Conservation (phyloP, 2,888 invertebrate genomes). For the Pheosia gnoma region DNA sequence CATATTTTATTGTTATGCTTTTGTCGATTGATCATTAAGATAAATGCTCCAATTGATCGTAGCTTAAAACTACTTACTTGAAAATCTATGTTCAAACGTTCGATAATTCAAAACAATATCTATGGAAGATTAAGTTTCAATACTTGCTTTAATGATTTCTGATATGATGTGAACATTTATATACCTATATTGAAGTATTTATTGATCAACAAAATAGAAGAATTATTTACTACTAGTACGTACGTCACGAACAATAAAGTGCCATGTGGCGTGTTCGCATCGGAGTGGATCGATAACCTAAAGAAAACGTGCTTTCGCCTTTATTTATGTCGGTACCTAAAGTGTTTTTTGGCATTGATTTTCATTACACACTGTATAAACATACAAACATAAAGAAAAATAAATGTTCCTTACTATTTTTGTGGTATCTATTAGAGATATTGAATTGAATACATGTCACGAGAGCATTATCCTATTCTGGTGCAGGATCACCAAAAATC, state of each 20-base stretch:
- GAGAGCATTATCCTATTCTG: too few species aligned
- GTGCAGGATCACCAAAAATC: too few species aligned
- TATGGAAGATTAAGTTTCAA: too few species aligned
- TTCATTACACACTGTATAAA: background rate
- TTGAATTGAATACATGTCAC: too few species aligned
- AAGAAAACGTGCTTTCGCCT: conserved; percentile 15
- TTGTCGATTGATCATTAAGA: too few species aligned
- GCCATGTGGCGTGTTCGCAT: conserved; percentile 37
- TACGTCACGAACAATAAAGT: conserved; percentile 21
- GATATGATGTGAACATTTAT: background rate
- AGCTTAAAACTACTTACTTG: too few species aligned
- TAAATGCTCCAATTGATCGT: too few species aligned
- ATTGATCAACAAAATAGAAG: background rate
- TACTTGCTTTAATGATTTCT: too few species aligned
- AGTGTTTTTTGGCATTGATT: conserved; percentile 9
- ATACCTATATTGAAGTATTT: background rate
- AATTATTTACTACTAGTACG: conserved; percentile 1
- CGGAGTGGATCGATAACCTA: conserved; percentile 40
- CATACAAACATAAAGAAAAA: background rate
- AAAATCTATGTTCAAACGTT: too few species aligned
- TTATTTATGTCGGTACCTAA: background rate
- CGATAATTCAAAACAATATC: too few species aligned
- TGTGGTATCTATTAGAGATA: too few species aligned
- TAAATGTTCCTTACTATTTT: background rate
- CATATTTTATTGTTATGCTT: too few species aligned